Evolutionary conservation across 1,140 invertebrate species (phyloP).

Genomic region (Bursaphelenchus mucronatus): DNA sequence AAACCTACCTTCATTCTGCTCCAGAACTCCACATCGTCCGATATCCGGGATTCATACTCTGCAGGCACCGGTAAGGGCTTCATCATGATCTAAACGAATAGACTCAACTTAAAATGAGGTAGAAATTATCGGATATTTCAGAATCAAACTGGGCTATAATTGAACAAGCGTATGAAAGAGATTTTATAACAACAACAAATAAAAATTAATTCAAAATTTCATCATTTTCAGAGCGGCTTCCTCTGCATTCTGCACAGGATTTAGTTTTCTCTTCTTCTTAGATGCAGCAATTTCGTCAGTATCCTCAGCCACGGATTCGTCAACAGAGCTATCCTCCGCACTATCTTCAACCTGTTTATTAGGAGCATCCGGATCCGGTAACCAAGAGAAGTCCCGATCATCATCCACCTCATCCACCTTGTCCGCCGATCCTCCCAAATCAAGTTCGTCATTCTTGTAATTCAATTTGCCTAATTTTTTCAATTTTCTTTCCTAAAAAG

Average conservation of each 20-base stretch:
- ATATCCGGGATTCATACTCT: no score
- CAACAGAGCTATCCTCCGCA: conserved; percentile 22
- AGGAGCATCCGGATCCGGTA: conserved; percentile 42
- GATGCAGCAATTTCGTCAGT: background rate
- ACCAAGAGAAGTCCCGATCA: conserved; percentile 38
- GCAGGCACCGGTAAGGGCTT: no score
- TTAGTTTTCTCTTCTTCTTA: background rate
- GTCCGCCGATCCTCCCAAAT: conserved; percentile 27
- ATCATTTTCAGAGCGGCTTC: conserved; percentile 29
- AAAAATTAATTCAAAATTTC: conserved; percentile 1
- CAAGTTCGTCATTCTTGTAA: conserved; percentile 24
- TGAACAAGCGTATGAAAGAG: no score
- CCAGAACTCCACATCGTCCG: conserved; percentile 45
- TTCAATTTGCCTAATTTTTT: conserved; percentile 25
- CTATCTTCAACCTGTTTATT: conserved; percentile 24
- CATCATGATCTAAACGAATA: no score
- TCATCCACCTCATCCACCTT: conserved; percentile 31
- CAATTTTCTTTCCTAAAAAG: conserved; percentile 16
- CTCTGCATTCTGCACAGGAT: conserved; percentile 17
- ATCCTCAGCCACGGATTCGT: background rate
- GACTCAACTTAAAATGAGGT: no score
- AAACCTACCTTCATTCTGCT: conserved; percentile 46
- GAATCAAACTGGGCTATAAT: no score
- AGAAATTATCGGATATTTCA: no score
- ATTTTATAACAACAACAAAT: no score